These are phyloP conservation scores for Mirza zaza DNA, from an alignment of 2,113 vertebrate species.

Conservation along the genomic window DNA sequence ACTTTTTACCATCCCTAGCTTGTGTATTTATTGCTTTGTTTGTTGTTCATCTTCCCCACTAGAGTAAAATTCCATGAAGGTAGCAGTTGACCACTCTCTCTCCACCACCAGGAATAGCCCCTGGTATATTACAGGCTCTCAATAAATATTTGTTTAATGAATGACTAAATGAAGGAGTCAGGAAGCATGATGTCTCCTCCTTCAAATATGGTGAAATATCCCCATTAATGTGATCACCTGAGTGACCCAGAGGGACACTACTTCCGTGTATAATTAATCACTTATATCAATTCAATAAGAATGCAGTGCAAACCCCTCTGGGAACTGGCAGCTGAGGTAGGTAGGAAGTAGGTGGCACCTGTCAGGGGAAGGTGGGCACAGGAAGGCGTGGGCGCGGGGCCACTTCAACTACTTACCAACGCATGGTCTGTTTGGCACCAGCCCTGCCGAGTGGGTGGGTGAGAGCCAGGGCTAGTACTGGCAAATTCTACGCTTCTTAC, in stretches of 20 bases:
- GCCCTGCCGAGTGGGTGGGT: neutral
- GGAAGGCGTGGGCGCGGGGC: neutral
- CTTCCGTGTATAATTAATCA: neutral
- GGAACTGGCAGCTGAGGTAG: neutral
- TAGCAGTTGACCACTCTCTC: neutral
- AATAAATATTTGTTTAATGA: neutral
- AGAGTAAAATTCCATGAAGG: neutral
- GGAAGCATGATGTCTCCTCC: neutral
- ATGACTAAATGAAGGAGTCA: neutral
- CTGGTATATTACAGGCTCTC: neutral
- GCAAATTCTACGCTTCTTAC: slow-evolving; percentile 43
- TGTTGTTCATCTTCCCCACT: neutral
- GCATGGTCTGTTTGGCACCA: neutral
- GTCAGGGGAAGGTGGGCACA: neutral
- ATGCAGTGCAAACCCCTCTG: neutral
- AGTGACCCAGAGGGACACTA: neutral
- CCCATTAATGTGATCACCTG: neutral
- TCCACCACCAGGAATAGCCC: neutral
- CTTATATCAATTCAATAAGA: neutral
- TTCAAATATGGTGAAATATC: neutral
- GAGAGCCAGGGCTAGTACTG: neutral
- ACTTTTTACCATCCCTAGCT: neutral
- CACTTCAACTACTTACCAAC: neutral
- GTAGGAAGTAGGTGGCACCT: neutral
- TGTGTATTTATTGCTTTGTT: neutral